These are phyloP conservation scores for Uloborus diversus DNA, from an alignment of 1,140 invertebrate species.

Conservation along the genomic window DNA sequence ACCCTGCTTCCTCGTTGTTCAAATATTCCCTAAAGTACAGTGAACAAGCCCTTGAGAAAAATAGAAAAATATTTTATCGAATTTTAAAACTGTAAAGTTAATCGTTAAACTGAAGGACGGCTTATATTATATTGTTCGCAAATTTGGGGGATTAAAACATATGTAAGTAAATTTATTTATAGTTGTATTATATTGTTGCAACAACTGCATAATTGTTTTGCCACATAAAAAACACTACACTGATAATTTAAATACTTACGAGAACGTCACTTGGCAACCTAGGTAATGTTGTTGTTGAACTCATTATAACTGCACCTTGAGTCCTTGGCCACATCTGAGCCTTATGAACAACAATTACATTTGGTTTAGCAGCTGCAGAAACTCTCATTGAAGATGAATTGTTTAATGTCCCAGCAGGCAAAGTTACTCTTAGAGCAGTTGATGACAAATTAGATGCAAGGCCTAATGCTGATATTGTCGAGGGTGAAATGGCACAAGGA, in stretches of 20 bases:
- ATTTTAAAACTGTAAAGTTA: too few relatives aligned
- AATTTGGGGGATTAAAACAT: too few relatives aligned
- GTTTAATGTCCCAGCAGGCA: constrained; percentile 35
- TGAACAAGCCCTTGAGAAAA: too few relatives aligned
- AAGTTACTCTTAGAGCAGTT: constrained; percentile 30
- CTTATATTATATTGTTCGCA: too few relatives aligned
- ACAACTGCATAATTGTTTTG: too few relatives aligned
- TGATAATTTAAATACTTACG: constrained; percentile 26
- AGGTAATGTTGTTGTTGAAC: background rate
- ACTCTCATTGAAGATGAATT: constrained; percentile 24
- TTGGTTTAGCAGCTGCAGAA: constrained; percentile 62
- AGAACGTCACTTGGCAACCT: constrained; percentile 33
- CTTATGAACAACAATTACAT: constrained; percentile 68
- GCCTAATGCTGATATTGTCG: constrained; percentile 38
- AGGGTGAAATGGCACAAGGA: constrained; percentile 46
- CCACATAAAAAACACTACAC: too few relatives aligned
- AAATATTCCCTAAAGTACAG: too few relatives aligned
- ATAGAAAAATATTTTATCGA: too few relatives aligned
- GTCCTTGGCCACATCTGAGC: constrained; percentile 60
- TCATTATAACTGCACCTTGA: constrained; percentile 35
- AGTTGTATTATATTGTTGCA: too few relatives aligned
- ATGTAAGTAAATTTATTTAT: too few relatives aligned
- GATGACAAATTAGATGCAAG: constrained; percentile 19
- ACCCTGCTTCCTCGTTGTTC: too few relatives aligned
- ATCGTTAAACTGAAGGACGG: too few relatives aligned